Base-by-base conservation (phyloP, 2,888 invertebrate species). In the Steinernema hermaphroditum region DNA sequence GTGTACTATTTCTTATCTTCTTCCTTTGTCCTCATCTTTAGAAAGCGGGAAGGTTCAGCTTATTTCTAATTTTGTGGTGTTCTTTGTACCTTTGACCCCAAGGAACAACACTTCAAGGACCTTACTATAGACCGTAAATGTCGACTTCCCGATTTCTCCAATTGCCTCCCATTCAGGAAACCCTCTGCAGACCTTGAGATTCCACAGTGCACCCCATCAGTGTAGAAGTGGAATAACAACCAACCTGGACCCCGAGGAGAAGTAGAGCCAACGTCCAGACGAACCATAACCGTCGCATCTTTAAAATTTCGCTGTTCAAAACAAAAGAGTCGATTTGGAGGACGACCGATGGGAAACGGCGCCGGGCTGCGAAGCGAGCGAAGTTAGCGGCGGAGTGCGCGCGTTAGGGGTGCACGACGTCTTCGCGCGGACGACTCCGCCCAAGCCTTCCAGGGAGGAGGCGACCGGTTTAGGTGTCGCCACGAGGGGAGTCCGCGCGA, bases 391-490 rank as follows among this genome's bases (percentile, higher is more conserved):
- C 27, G 9, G 54, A 9, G 54, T 27, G 54, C 54, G 27, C 54
- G 27, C 54, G 54, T 54, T 54, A 54, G 27, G 54, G 54, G 54
- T 54, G 54, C 54, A 54, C 54, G n/a, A 24, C 54, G 9, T 37
- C 54, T 22, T 54, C 54, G 27, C 54, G 14, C 37, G 37, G 37
- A 37, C 37, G 12, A 12, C 54, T 54, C 24, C 54, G 27, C 9
- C 54, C n/a, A 12, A 2, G 54, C 54, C 54, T 54, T 54, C 22
- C 54, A 54, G 27, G 54, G 54, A 49, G 54, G 54, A 54, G 24
- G 54, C 54, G 54, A 54, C 54, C 54, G 54, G 54, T 54, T 54
- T 54, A 49, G 54, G 54, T 54, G 54, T 22, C 27, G 54, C 27
- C 24, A 22, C n/a, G n/a, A n/a, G n/a, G 4, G 19, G 46, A 16